Evolutionary conservation across 2,797 vertebrate genomes (phyloP).

Genomic region (Phrynocephalus vlangalii): DNA sequence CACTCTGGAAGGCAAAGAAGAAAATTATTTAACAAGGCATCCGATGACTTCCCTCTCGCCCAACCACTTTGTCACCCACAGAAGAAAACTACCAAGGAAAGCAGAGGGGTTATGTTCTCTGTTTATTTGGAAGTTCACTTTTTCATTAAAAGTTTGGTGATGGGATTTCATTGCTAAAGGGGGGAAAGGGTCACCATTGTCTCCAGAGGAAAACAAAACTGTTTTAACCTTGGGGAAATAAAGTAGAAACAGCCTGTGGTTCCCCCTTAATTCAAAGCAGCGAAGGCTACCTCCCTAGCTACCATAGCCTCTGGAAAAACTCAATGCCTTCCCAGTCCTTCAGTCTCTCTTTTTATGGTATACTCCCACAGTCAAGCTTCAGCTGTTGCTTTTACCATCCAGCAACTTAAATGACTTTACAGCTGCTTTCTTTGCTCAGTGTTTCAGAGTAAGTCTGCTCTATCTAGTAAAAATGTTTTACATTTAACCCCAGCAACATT

Average conservation of each 20-base stretch:
- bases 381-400: neutral
- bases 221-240: constrained; percentile 25
- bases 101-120: neutral
- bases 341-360: constrained; percentile 1
- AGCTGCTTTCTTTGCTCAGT: neutral
- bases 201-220: constrained; percentile 18
- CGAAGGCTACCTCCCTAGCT: neutral
- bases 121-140: neutral
- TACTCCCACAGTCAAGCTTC: neutral
- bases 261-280: constrained; percentile 28
- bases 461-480: neutral
- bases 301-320: neutral
- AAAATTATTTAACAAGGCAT: no score
- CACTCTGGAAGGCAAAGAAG: no score
- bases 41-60: no score
- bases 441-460: neutral
- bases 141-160: neutral
- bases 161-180: neutral
- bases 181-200: neutral
- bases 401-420: neutral
- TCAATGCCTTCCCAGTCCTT: neutral
- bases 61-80: no score
- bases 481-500: neutral
- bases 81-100: constrained; percentile 11
- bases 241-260: constrained; percentile 12